A percentile compares a stretch with the other conserved stretches of the same genome.
Conservation (phyloP, 1,140 invertebrate genomes). For the Paraescarpia echinospica region DNA sequence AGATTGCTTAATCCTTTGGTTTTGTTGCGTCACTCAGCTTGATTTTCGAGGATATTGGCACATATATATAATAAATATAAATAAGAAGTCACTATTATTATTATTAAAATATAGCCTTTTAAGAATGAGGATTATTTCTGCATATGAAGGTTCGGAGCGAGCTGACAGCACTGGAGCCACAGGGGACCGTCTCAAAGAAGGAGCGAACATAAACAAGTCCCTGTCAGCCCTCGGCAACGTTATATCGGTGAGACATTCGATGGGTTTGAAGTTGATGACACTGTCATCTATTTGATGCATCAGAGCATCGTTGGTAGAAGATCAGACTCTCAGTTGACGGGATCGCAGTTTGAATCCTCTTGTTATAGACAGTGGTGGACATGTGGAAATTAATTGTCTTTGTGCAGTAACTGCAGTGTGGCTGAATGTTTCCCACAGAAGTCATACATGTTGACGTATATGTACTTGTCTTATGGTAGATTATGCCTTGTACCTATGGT, state of each 20-base stretch:
- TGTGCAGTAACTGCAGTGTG: background rate
- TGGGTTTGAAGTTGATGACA: background rate
- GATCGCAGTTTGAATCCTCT: background rate
- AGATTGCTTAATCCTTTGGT: too few species aligned
- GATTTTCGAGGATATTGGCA: too few species aligned
- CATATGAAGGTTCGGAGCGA: slow-evolving; percentile 60
- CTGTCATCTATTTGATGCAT: background rate
- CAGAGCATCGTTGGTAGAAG: too few species aligned
- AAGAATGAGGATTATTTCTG: background rate
- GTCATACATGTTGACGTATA: too few species aligned
- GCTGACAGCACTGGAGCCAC: slow-evolving; percentile 66
- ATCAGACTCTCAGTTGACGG: background rate
- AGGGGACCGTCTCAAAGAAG: slow-evolving; percentile 68
- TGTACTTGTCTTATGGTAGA: too few species aligned
- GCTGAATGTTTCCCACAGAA: background rate
- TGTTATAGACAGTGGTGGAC: background rate
- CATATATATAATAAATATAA: too few species aligned
- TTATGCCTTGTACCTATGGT: too few species aligned
- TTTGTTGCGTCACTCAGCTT: too few species aligned
- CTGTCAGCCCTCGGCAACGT: slow-evolving; percentile 66
- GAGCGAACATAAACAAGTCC: slow-evolving; percentile 70
- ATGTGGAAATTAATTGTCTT: background rate
- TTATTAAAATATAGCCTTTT: background rate
- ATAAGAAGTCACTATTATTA: too few species aligned
- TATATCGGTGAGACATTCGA: slow-evolving; percentile 51